phyloP scores from a whole-genome alignment of 2,113 vertebrate species.

The Neolamprologus longior region DNA sequence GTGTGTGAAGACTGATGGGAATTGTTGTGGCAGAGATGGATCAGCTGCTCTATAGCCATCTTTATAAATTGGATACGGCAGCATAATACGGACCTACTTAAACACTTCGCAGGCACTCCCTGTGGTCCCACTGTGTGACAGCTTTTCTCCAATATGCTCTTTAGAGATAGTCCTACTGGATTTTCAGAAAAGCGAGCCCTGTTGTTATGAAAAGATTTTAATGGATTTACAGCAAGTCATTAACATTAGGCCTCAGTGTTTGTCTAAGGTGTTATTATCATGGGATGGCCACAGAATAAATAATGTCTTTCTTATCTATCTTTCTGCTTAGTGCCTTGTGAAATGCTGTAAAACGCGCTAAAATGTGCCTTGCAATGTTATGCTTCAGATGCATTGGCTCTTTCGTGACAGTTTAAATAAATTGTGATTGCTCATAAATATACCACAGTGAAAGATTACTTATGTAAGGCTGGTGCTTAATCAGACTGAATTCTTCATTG shows the following conservation, averaged over 20 bases:
- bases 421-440: not conserved
- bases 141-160: constrained; percentile 41
- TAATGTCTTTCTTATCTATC: not conserved
- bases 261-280: constrained; percentile 32
- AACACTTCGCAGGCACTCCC: constrained; percentile 33
- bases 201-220: constrained; percentile 41
- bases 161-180: constrained; percentile 39
- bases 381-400: not conserved
- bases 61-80: constrained; percentile 44
- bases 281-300: constrained; percentile 30
- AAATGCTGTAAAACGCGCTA: not conserved
- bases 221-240: constrained; percentile 45
- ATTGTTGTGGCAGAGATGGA: constrained; percentile 40
- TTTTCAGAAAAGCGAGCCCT: constrained; percentile 18
- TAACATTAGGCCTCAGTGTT: constrained; percentile 23
- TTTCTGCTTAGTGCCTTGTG: not conserved
- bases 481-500: constrained; percentile 10
- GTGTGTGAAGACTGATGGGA: constrained; percentile 22
- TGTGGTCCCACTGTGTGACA: constrained; percentile 24
- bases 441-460: not conserved
- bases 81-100: constrained; percentile 36
- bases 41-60: constrained; percentile 29
- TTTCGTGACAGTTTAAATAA: constrained; percentile 4
- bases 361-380: not conserved
- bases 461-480: not conserved